Percentiles rank a stretch among this genome's conserved stretches.
phyloP scores from a whole-genome alignment of 2,797 vertebrate genomes.

The Mormyrops attenuatus region DNA sequence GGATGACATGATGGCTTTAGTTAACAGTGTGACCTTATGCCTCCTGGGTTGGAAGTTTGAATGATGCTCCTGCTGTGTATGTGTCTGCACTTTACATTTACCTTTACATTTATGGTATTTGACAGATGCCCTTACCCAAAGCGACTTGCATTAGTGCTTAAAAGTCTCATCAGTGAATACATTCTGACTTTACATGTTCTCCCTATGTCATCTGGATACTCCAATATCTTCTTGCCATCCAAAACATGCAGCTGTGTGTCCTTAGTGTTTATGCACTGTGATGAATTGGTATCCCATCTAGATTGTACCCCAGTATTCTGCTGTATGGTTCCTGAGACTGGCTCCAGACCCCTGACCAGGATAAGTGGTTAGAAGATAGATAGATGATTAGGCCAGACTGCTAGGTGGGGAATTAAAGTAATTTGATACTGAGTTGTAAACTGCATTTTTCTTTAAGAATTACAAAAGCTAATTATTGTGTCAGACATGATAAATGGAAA shows the following conservation, averaged over 20 bases:
- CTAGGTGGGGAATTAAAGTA: background rate
- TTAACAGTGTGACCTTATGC: background rate
- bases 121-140: background rate
- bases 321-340: background rate
- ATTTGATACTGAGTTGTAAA: background rate
- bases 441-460: background rate
- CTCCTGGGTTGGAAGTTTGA: background rate
- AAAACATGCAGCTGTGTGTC: background rate
- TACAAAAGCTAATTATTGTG: conserved; percentile 1
- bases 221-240: background rate
- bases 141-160: too few species aligned
- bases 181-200: background rate
- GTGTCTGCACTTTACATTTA: background rate
- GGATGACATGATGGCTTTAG: background rate
- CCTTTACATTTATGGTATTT: background rate
- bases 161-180: background rate
- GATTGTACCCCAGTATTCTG: background rate
- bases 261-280: background rate
- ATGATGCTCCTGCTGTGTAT: too few species aligned
- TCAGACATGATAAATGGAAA: background rate
- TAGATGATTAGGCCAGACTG: background rate
- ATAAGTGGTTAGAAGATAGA: background rate
- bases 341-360: background rate
- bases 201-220: background rate
- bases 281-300: background rate